phyloP scores from a whole-genome alignment of 2,888 invertebrate genomes.

The Andricus quercusramuli region DNA sequence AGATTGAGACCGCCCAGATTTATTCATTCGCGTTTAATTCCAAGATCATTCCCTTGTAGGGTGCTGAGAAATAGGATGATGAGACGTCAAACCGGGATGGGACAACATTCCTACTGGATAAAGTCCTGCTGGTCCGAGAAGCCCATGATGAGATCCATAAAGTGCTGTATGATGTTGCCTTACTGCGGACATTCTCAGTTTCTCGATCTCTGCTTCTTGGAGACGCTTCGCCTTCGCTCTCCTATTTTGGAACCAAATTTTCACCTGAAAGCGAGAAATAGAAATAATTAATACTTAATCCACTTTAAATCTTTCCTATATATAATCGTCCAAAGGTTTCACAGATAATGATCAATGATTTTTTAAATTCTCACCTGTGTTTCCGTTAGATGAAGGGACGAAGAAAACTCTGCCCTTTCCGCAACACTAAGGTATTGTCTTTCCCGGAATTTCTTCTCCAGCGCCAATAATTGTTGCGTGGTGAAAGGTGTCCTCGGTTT shows the following conservation, averaged over 20 bases:
- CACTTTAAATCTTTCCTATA: neutral
- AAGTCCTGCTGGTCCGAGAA: slow-evolving; percentile 69
- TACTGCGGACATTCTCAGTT: slow-evolving; percentile 89
- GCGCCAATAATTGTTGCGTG: slow-evolving; percentile 95
- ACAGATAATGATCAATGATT: neutral
- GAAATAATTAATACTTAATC: neutral
- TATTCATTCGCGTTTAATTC: slow-evolving; percentile 34
- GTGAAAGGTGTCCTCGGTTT: slow-evolving; percentile 99
- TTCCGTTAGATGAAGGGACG: slow-evolving; percentile 94
- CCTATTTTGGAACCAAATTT: slow-evolving; percentile 97
- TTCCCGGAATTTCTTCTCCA: slow-evolving; percentile 98
- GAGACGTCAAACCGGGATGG: slow-evolving; percentile 69
- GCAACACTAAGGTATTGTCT: slow-evolving; percentile 99
- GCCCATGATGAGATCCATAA: slow-evolving; percentile 72
- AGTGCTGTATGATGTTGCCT: slow-evolving; percentile 76
- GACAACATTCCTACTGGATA: slow-evolving; percentile 73
- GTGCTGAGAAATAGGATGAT: slow-evolving; percentile 70
- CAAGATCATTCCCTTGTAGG: slow-evolving; percentile 64
- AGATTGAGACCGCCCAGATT: slow-evolving; percentile 38
- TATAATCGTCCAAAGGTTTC: neutral
- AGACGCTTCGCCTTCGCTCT: slow-evolving; percentile 97
- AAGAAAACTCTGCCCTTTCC: slow-evolving; percentile 98
- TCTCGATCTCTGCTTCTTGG: slow-evolving; percentile 98
- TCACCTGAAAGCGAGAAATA: slow-evolving; percentile 82
- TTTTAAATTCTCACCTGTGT: slow-evolving; percentile 85